Conservation (phyloP, 2,797 vertebrate genomes). For the Microtus californicus region DNA sequence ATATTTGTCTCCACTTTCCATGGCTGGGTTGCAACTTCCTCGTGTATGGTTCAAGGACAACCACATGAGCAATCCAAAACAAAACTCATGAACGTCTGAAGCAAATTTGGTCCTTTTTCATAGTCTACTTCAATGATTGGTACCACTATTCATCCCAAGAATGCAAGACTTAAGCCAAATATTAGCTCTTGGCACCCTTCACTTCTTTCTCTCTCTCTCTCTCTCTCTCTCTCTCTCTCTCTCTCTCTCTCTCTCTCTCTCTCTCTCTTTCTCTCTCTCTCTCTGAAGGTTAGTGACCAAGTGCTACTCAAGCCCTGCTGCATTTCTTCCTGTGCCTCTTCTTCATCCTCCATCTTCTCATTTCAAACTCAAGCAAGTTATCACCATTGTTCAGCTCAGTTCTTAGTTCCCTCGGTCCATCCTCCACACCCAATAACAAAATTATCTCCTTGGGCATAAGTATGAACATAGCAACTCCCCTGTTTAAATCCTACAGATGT, state of each 20-base stretch:
- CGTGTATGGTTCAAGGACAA: neutral
- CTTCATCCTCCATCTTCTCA: neutral
- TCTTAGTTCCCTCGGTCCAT: neutral
- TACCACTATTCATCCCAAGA: neutral
- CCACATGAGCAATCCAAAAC: constrained; percentile 20
- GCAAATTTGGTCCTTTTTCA: neutral
- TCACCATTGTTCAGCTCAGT: neutral
- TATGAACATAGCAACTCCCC: neutral
- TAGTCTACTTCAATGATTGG: neutral
- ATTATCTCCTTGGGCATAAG: constrained; percentile 22
- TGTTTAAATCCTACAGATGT: neutral
- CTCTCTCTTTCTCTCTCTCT: neutral
- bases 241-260: neutral
- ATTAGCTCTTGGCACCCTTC: neutral
- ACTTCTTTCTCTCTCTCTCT: too few relatives aligned
- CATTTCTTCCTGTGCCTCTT: neutral
- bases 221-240: neutral
- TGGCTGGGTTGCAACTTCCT: neutral
- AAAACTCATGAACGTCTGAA: constrained; percentile 19
- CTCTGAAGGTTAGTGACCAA: constrained; percentile 7
- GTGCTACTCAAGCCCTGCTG: neutral
- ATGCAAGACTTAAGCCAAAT: neutral
- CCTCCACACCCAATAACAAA: constrained; percentile 8
- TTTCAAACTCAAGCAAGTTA: neutral
- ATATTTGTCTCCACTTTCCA: constrained; percentile 1